Conservation (phyloP, 2,888 invertebrate species). For the Watsonalla binaria region DNA sequence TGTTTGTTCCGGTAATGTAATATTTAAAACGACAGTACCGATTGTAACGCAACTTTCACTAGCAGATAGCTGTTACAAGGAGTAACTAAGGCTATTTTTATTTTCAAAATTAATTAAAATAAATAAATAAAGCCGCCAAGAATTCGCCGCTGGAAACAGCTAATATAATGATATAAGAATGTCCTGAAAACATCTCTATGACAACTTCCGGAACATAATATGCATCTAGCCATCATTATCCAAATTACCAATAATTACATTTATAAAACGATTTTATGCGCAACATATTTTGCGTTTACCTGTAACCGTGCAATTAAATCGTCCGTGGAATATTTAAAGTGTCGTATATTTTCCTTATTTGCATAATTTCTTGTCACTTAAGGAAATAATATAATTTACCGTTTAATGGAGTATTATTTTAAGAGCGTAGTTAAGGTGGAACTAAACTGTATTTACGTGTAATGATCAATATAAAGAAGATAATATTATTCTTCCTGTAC, state of each 20-base stretch:
- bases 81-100: too few relatives aligned
- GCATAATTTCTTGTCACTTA: constrained; percentile 42
- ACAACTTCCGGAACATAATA: constrained; percentile 5
- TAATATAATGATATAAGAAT: too few relatives aligned
- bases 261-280: constrained; percentile 19
- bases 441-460: neutral
- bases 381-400: constrained; percentile 34
- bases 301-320: constrained; percentile 31
- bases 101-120: too few relatives aligned
- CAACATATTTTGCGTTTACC: constrained; percentile 20
- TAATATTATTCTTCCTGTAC: constrained; percentile 5
- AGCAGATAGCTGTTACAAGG: too few relatives aligned
- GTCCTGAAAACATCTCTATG: too few relatives aligned
- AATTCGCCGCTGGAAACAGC: too few relatives aligned
- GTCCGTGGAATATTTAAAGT: constrained; percentile 35
- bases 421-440: neutral
- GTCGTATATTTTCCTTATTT: constrained; percentile 36
- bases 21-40: too few relatives aligned
- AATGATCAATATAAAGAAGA: neutral
- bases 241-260: neutral
- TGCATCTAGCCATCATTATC: constrained; percentile 8
- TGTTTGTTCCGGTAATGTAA: too few relatives aligned
- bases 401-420: constrained; percentile 27
- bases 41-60: too few relatives aligned
- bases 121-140: too few relatives aligned